Conservation (phyloP, 1,140 invertebrate genomes). For the honey bee (Apis mellifera) region Amel_HAv3.1 CM009931.2:23492501-23493000, state of each 20-base stretch:
- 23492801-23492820: background rate
- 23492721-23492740: too few species aligned
- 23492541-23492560: background rate
- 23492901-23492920: background rate
- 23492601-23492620: background rate
- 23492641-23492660: too few species aligned
- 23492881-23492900: slow-evolving; percentile 1
- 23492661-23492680: too few species aligned
- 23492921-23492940: slow-evolving; percentile 12
- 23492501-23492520: background rate
- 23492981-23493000: background rate
- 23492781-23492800: too few species aligned
- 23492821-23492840: background rate
- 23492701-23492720: background rate
- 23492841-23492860: background rate
- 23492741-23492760: too few species aligned
- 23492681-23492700: background rate
- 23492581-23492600: too few species aligned
- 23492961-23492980: slow-evolving; percentile 53
- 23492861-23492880: background rate
- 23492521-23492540: background rate
- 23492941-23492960: slow-evolving; percentile 42
- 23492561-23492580: background rate
- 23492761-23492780: too few species aligned
- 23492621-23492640: too few species aligned